phyloP scores from a whole-genome alignment of 2,888 invertebrate species.

The Chaitophorus viminalis region DNA sequence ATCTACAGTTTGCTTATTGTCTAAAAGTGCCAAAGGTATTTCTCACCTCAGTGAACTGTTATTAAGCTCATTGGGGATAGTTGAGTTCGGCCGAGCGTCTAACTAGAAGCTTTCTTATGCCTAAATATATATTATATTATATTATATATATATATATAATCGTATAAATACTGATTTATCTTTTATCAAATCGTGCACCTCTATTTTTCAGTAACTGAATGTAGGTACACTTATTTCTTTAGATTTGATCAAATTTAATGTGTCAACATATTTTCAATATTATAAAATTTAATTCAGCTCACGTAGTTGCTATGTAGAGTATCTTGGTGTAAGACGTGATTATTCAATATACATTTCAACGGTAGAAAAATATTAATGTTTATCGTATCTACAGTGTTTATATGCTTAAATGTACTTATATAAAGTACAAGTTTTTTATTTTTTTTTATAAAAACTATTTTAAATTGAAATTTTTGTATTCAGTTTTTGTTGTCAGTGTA shows the following conservation, averaged over 20 bases:
- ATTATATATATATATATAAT: too few species aligned
- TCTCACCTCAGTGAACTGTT: constrained; percentile 43
- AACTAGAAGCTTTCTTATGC: constrained; percentile 26
- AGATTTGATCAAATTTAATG: background rate
- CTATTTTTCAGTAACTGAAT: constrained; percentile 10
- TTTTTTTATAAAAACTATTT: too few species aligned
- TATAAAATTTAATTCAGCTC: background rate
- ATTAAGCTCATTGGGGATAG: constrained; percentile 3
- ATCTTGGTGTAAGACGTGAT: background rate
- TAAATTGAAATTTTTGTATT: too few species aligned
- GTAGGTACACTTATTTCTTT: background rate
- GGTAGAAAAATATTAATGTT: too few species aligned
- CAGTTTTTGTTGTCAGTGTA: too few species aligned
- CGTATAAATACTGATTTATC: background rate
- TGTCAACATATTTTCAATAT: background rate
- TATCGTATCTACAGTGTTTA: too few species aligned
- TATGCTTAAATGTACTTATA: too few species aligned
- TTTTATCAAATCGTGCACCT: constrained; percentile 2
- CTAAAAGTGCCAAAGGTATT: constrained; percentile 25
- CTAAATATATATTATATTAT: background rate
- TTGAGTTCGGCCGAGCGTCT: constrained; percentile 21
- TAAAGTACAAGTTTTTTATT: too few species aligned
- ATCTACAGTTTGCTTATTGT: constrained; percentile 17
- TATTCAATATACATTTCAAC: background rate
- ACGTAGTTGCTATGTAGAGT: background rate